Base-by-base conservation (phyloP, 2,888 invertebrate genomes). In the Leistus spinibarbis region DNA sequence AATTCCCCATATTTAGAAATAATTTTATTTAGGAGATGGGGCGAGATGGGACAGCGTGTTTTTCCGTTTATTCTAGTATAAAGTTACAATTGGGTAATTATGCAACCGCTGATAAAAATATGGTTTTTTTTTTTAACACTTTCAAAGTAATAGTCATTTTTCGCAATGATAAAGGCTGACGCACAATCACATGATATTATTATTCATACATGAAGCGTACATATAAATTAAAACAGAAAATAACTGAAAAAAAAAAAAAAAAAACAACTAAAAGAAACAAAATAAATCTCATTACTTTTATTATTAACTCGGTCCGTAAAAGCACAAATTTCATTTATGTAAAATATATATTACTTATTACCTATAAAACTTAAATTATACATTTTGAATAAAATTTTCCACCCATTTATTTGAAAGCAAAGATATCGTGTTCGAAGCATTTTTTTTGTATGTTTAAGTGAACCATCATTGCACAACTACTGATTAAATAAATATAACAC, bases 301-400 rank as follows among this genome's bases (percentile, higher is more conserved):
- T 80, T 80, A 79, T 81, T 82, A 83, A 71, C 82, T 82, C 81
- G 81, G 82, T 82, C 82, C 80, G 83, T 82, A 83, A 83, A 83
- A 83, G 83, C 83, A 83, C 82, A 83, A 82, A 83, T 81, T 80
- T 80, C 77, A 79, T 81, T 40, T 40, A 82, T 82, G 81, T 82
- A 82, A 83, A 83, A 82, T 80, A 82, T 79, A 79, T 81, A 66
- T 66, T 76, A 77, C 68, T 75, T 68, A 75, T 63, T 75, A 68
- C 54, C 66, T 72, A 64, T 19, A 62, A 60, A 69, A 68, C 69
- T 75, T 69, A 75, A 75, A 75, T 74, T 74, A 74, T 60, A 68
- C 67, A 60, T 69, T 63, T 40, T 74, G 22, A 65, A 68, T 66
- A 54, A 68, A 70, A 69, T 63, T 75, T 63, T 75, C 69, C 75